Evolutionary conservation across 2,888 invertebrate species (phyloP).

Genomic region (Drosophila flavopinicola): DNA sequence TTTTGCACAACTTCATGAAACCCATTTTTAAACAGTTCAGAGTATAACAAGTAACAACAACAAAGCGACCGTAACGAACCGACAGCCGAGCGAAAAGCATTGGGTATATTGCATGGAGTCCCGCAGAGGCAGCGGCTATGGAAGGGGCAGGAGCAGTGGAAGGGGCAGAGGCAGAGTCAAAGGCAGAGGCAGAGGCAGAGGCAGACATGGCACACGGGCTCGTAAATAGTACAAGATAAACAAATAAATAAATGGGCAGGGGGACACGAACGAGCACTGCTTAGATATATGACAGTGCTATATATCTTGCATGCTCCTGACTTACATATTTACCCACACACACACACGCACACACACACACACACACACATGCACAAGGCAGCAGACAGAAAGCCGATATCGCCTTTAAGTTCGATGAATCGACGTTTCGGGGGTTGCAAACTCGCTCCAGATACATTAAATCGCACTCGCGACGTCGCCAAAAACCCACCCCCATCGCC

Average conservation of each 20-base stretch:
- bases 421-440: slow-evolving; percentile 55
- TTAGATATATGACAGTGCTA: slow-evolving; percentile 71
- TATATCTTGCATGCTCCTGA: slow-evolving; percentile 68
- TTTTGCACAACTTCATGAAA: too few species aligned
- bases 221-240: slow-evolving; percentile 74
- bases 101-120: slow-evolving; percentile 22
- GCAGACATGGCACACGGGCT: slow-evolving; percentile 40
- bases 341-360: slow-evolving; percentile 17
- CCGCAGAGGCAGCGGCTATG: neutral
- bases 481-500: slow-evolving; percentile 61
- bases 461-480: slow-evolving; percentile 46
- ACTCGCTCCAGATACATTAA: slow-evolving; percentile 65
- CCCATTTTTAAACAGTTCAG: too few species aligned
- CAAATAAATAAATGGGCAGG: slow-evolving; percentile 68
- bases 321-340: slow-evolving; percentile 45
- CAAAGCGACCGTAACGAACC: slow-evolving; percentile 65
- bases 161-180: neutral
- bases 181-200: neutral
- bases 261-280: slow-evolving; percentile 28
- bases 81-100: slow-evolving; percentile 34
- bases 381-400: slow-evolving; percentile 29
- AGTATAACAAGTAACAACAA: slow-evolving; percentile 61
- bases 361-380: slow-evolving; percentile 7
- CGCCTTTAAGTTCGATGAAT: slow-evolving; percentile 43
- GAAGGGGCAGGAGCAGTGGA: neutral